Conservation (phyloP, 2,888 invertebrate genomes). For the Uloborus plumipes region DNA sequence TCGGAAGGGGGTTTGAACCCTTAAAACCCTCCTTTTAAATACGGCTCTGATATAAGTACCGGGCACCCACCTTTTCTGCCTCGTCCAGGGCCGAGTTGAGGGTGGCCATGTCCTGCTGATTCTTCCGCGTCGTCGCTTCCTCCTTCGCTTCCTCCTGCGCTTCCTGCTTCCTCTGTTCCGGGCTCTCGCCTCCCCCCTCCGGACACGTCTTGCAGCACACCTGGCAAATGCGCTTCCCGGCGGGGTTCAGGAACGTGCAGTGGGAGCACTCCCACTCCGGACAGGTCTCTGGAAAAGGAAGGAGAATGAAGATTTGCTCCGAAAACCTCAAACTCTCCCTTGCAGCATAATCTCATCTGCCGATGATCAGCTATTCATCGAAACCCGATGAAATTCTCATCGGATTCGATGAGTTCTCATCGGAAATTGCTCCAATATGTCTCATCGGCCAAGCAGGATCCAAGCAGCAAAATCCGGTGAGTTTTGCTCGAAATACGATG, state of each 20-base stretch:
- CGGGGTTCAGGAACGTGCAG: conserved; percentile 88
- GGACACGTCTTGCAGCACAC: conserved; percentile 85
- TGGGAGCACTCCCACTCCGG: conserved; percentile 87
- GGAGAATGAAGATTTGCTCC: neutral
- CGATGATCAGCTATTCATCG: no score
- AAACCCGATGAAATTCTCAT: no score
- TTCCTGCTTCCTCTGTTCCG: conserved; percentile 11
- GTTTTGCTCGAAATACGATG: no score
- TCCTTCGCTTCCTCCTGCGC: neutral
- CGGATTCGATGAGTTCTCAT: no score
- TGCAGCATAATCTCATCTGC: no score
- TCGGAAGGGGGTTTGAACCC: no score
- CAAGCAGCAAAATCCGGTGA: no score
- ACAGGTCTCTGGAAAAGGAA: neutral
- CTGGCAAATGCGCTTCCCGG: conserved; percentile 83
- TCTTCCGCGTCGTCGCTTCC: neutral
- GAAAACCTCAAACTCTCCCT: no score
- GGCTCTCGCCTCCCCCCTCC: conserved; percentile 11
- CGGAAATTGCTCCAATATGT: no score
- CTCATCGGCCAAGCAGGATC: no score
- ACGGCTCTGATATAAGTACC: no score
- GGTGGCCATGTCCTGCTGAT: conserved; percentile 43
- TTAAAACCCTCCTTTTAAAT: no score
- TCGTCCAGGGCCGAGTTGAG: conserved; percentile 57
- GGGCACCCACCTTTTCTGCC: conserved; percentile 44